phyloP scores from a whole-genome alignment of 2,797 vertebrate genomes.

The Urocyon cinereoargenteus region DNA sequence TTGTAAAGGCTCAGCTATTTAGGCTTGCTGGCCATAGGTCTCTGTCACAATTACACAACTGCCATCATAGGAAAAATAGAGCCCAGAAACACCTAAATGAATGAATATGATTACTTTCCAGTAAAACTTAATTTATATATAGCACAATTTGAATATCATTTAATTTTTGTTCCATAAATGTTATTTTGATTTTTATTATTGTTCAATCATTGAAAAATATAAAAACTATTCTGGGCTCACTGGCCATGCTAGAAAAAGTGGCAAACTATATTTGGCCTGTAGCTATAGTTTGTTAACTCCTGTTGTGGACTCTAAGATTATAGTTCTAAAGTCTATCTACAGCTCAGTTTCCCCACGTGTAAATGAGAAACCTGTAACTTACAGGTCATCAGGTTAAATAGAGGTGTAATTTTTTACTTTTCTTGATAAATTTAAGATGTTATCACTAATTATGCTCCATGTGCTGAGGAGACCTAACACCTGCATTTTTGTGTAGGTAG shows the following conservation, averaged over 20 bases:
- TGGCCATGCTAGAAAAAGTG: not conserved
- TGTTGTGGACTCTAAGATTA: not conserved
- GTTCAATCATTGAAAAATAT: not conserved
- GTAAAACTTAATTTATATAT: not conserved
- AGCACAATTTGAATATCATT: constrained; percentile 4
- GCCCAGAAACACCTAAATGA: not conserved
- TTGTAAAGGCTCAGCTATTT: not conserved
- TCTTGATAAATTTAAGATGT: not conserved
- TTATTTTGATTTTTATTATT: not conserved
- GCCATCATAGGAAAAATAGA: not conserved
- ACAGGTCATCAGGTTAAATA: not conserved
- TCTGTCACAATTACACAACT: not conserved
- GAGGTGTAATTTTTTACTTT: not conserved
- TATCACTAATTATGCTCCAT: not conserved
- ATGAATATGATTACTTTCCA: not conserved
- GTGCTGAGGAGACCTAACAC: not conserved
- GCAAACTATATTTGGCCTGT: not conserved
- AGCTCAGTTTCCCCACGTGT: not conserved
- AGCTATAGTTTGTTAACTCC: not conserved
- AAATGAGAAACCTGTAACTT: not conserved
- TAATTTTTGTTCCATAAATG: not conserved
- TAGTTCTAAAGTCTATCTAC: not conserved
- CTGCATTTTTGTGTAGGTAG: not conserved
- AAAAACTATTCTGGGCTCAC: not conserved
- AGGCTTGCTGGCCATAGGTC: not conserved